Base-by-base conservation (phyloP, 1,140 invertebrate species). In the Microplitis demolitor region DNA sequence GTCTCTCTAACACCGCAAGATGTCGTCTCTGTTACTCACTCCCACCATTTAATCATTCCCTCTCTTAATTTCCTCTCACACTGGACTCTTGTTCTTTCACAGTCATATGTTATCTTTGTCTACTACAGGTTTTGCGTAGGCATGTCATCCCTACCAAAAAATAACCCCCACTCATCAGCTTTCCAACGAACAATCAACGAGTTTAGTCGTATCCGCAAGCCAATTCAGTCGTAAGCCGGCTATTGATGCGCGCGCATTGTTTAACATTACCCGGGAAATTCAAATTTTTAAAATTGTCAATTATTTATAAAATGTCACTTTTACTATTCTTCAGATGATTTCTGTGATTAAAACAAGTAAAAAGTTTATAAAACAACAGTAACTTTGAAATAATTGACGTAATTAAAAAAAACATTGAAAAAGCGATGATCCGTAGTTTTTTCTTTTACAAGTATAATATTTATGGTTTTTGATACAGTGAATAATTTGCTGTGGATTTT, bases 1-100 rank as follows among this genome's bases (percentile, higher is more conserved):
- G 31, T 83, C 60, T 69, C 73, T 71, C 79, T 74, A 81, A 84
- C 79, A 81, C 86, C 87, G 83, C 85, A 78, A 86, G 84, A 84
- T 88, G 88, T 88, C 89, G 87, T 79, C 83, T 72, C 58, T 53
- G 56, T 72, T 37, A 68, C 34, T 68, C 53, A 58, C 45, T 54
- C 54, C 66, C 69, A 31, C 58, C 58, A 53, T 35, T 67, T 61
- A 39, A 56, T 70, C 71, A 50, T 70, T 34, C 60, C 37, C 73
- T 61, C 74, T 70, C 61, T 54, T 6, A 16, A 14, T 31, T 39
- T 13, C 16, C 4, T 66, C 33, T 8, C 51, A 24, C 45, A 45
- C 6, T 53, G 62, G 24, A 33, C 8, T 71, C 67, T 60, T 56
- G 24, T 70, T 69, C 63, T 66, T 63, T 39, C 69, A 60, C 53